Evolutionary conservation across 2,113 vertebrate species (phyloP), one percentile per base, ranked within the genome.

Genomic region (Siniperca knerii): DNA sequence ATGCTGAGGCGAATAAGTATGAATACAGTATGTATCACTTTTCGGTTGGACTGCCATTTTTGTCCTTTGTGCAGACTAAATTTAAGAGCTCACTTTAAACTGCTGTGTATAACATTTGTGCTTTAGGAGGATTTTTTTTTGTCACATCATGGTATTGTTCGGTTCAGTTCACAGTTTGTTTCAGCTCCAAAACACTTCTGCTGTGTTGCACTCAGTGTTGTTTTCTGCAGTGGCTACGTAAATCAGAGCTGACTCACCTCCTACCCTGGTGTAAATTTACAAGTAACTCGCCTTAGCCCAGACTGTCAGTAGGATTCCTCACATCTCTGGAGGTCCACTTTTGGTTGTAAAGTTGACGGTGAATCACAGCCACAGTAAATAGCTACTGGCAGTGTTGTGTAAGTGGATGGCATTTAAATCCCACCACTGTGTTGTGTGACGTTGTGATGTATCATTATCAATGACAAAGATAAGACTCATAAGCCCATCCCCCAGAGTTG

Each of bases 341-440:
- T 85, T 80, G 48, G 77, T 92, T 86, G 73, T 82, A 81, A 81
- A 84, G 84, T 85, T 87, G 82, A 87, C 75, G 79, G 78, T 87
- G 89, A 93, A 66, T 90, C 75, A 71, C 75, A 76, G 80, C 54
- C 73, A 78, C 64, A 42, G 85, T 85, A 77, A 83, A 87, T 85
- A 40, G 77, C 86, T 77, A 20, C 82, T 70, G 83, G 87, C 84
- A 83, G 77, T 40, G 67, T 85, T 81, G 85, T 84, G 75, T 81
- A 78, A 83, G 78, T 20, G 55, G 82, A 85, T 93, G 89, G 61
- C 77, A 82, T 92, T 89, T 84, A 83, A 79, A 78, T 88, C 85
- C 65, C 62, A 66, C 66, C 67, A 21, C 48, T 52, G 70, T 67
- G 48, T 69, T 89, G 60, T 78, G 88, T 83, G 72, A 80, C 83